Evolutionary conservation across 2,797 vertebrate species (phyloP).

Genomic region (Rhinogobio ventralis): DNA sequence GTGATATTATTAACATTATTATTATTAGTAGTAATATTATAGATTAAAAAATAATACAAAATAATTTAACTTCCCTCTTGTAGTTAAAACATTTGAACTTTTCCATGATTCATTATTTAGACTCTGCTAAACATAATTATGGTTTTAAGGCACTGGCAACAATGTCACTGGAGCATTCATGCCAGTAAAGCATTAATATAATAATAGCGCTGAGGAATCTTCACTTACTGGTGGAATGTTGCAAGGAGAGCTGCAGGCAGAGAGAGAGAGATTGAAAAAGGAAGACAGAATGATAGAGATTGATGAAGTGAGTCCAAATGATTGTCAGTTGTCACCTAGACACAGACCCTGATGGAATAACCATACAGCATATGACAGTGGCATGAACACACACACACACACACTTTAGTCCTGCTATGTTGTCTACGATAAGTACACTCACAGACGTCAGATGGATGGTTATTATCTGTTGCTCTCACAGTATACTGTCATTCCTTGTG

Average conservation of each 20-base stretch:
- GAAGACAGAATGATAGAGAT: slow-evolving; percentile 19
- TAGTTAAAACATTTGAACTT: neutral
- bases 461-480: slow-evolving; percentile 32
- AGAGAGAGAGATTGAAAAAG: slow-evolving; percentile 1
- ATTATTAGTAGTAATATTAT: too few relatives aligned
- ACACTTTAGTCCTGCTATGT: slow-evolving; percentile 7
- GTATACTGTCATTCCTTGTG: slow-evolving; percentile 32
- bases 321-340: slow-evolving; percentile 34
- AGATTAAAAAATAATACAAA: too few relatives aligned
- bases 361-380: slow-evolving; percentile 15
- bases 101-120: slow-evolving; percentile 17
- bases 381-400: slow-evolving; percentile 26
- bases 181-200: slow-evolving; percentile 38
- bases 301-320: slow-evolving; percentile 31
- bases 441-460: slow-evolving; percentile 9
- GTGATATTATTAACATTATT: too few relatives aligned
- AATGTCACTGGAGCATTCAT: slow-evolving; percentile 11
- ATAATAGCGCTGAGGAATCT: slow-evolving; percentile 31
- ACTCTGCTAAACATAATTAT: slow-evolving; percentile 15
- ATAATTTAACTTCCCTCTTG: neutral
- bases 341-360: slow-evolving; percentile 27
- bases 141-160: slow-evolving; percentile 22
- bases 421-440: slow-evolving; percentile 20
- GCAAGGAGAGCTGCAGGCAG: slow-evolving; percentile 11
- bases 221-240: slow-evolving; percentile 16